Conservation (phyloP, 2,888 invertebrate genomes). For the Acrobasis suavella region DNA sequence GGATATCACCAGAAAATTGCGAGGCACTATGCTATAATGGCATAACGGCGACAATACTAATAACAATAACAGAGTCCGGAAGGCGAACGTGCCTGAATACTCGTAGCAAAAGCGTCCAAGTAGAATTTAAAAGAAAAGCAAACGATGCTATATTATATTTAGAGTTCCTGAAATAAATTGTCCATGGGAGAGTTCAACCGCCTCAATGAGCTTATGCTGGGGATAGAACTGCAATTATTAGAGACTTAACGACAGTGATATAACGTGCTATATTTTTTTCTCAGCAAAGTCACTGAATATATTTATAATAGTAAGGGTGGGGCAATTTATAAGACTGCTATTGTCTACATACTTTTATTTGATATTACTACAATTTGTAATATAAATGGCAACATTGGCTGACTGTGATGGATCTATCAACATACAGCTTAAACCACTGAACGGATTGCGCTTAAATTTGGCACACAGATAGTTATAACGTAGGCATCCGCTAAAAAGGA, state of each 20-base stretch:
- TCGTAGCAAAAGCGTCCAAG: conserved; percentile 1
- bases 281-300: too few relatives aligned
- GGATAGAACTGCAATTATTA: conserved; percentile 3
- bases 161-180: conserved; percentile 18
- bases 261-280: background rate
- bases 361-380: too few relatives aligned
- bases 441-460: too few relatives aligned
- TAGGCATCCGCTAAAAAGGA: too few relatives aligned
- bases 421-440: too few relatives aligned
- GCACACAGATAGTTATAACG: too few relatives aligned
- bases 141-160: conserved; percentile 15
- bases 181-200: conserved; percentile 14
- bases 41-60: background rate
- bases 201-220: conserved; percentile 2
- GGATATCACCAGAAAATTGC: background rate
- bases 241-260: background rate
- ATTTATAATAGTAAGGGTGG: too few relatives aligned
- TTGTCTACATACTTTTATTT: too few relatives aligned
- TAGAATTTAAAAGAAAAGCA: conserved; percentile 1
- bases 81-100: background rate
- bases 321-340: too few relatives aligned
- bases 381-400: too few relatives aligned
- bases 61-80: background rate
- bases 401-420: too few relatives aligned
- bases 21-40: background rate